phyloP scores from a whole-genome alignment of 2,113 vertebrate species.

The Bubo scandiacus region DNA sequence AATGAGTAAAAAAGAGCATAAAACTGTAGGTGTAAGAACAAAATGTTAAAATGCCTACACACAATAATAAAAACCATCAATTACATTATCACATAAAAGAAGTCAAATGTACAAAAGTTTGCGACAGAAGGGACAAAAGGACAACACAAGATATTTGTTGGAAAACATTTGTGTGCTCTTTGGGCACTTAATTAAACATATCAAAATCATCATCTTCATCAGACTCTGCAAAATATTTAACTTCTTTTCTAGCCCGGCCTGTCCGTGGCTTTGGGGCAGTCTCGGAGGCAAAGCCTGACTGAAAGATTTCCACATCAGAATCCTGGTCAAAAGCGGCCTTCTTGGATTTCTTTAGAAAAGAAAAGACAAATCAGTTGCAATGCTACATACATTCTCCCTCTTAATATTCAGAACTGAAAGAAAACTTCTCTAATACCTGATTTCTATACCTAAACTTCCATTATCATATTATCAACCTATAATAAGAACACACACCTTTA shows the following conservation, averaged over 20 bases:
- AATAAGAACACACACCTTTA: not conserved
- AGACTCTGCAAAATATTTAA: constrained; percentile 93
- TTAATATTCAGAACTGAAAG: not conserved
- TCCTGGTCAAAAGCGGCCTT: constrained; percentile 82
- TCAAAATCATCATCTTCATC: constrained; percentile 88
- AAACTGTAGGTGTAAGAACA: constrained; percentile 95
- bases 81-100: constrained; percentile 94
- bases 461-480: rapidly evolving
- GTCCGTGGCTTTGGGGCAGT: constrained; percentile 78
- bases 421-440: not conserved
- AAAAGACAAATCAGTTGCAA: not conserved
- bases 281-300: constrained; percentile 75
- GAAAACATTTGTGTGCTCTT: constrained; percentile 77
- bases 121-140: constrained; percentile 84
- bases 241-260: constrained; percentile 91
- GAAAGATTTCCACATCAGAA: constrained; percentile 85
- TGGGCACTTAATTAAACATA: constrained; percentile 91
- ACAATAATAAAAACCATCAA: constrained; percentile 93
- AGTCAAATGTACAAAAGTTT: constrained; percentile 98
- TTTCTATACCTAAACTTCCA: not conserved
- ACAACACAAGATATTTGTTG: constrained; percentile 80
- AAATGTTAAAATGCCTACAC: constrained; percentile 99
- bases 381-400: not conserved
- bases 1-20: constrained; percentile 95
- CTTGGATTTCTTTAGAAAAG: constrained; percentile 82